Base-by-base conservation (phyloP, 2,113 vertebrate genomes). In the Nesogale talazaci region DNA sequence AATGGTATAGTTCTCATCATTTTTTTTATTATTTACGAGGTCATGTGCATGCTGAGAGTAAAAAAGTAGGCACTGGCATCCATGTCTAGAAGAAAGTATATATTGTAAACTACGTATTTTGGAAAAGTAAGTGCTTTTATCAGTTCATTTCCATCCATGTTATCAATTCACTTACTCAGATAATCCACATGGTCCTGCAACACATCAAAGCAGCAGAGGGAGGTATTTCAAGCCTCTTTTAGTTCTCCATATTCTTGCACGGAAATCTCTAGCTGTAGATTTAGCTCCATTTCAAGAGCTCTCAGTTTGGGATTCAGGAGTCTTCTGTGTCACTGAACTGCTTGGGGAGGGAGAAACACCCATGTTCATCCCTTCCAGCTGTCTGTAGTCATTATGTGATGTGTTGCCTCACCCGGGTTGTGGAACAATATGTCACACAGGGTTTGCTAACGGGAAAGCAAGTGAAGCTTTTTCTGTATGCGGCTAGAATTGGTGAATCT, bases 61-160 rank as follows among this genome's bases (percentile, higher is more conserved):
- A 92, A 81, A 80, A 92, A 94, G 90, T 69, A 93, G 83, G 86
- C 63, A 34, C 57, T 16, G 16, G 16, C 61, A n/a, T 22, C 38
- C 74, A 22, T 2, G 56, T 76, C 91, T 88, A 86, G 84, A 86
- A 92, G 89, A 40, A 96, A 92, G 94, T 86, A 88, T 81, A 93
- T 82, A 91, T 12, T 69, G 78, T 56, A 12, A 89, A 79, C 69
- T 79, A 80, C 84, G 93, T 83, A 67, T 46, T 93, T 94, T 82
- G 86, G 89, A 90, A 93, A 95, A 95, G 92, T 86, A 79, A 92
- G 92, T 95, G 95, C 77, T 77, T 84, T 76, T 89, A 78, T 90
- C 76, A 59, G 89, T 91, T 95, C 88, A 90, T 94, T 91, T 88
- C 84, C 83, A 86, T 87, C 94, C 76, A 59, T 84, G 95, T 83